Base-by-base conservation (phyloP, 30 jellyfish, hydroid and myxozoan species). In the Euphysa ruthae region DNA sequence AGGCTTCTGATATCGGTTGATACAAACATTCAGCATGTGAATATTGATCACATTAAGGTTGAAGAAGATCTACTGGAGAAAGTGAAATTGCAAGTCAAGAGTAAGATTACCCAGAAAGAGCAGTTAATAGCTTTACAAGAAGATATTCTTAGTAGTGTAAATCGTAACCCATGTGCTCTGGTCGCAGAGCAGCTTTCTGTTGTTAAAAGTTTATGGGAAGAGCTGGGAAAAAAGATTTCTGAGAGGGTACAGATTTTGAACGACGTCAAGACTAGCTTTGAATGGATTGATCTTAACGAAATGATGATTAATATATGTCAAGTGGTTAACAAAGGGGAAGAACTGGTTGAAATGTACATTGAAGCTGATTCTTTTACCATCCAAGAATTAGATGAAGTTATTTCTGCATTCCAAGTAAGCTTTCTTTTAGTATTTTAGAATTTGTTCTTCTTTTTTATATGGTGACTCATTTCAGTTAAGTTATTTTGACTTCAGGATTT, bases 261-360 rank as follows among this genome's bases (percentile, higher is more conserved):
- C 23, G 62, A n/a, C 19, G 22, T 63, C n/a, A 63, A 34, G 34
- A 43, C 14, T 15, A 21, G 42, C 24, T 20, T 63, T 8, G 77
- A 63, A 63, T 16, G 77, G 71, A 63, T 35, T 30, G 46, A 19
- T 19, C 18, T 63, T 1, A 32, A 23, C 14, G 77, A 63, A 15
- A 20, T 44, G 6, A 63, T 63, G 77, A 22, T 0, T 6, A 29
- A 25, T 8, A 1, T 31, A 4, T 6, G 38, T 4, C 24, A 32
- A 25, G 14, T 32, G 6, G 31, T 63, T 0, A 63, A 35, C 14
- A 49, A 35, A 25, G 32, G 71, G 21, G 77, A 63, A 26, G 71
- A 10, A 20, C 42, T 63, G 70, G 13, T 63, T 12, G 77, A 63
- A 29, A 42, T 24, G 12, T 34, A 42, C 14, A 20, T 63, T 3